These are phyloP conservation scores for Acipenser oxyrinchus DNA, from an alignment of 2,797 vertebrate species.

Conservation along the genomic window DNA sequence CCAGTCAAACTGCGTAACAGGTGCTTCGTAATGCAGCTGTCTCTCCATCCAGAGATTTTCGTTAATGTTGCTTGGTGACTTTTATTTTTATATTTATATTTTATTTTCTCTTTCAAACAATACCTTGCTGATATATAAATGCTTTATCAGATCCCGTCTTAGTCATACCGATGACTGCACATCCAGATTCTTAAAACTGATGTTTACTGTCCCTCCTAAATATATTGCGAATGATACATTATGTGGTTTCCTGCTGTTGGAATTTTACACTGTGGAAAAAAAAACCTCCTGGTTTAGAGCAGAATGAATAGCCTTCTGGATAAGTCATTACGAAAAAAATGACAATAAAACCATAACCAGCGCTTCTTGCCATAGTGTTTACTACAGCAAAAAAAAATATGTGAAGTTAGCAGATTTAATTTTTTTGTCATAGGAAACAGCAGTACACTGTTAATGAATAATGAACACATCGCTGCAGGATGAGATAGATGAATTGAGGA, in stretches of 20 bases:
- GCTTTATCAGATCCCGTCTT: not conserved
- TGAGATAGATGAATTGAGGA: conserved; percentile 2
- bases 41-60: too few relatives aligned
- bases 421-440: not conserved
- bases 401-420: not conserved
- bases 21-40: too few relatives aligned
- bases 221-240: not conserved
- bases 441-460: not conserved
- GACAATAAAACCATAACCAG: not conserved
- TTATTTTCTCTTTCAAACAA: not conserved
- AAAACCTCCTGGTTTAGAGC: not conserved
- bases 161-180: not conserved
- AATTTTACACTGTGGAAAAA: not conserved
- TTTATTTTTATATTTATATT: too few relatives aligned
- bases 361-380: not conserved
- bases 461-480: not conserved
- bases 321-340: not conserved
- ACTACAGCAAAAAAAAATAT: not conserved
- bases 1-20: too few relatives aligned
- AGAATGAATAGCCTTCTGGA: not conserved
- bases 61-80: not conserved
- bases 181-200: not conserved
- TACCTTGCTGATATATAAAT: not conserved
- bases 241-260: not conserved
- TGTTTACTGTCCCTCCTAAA: not conserved